A percentile compares a stretch with the other conserved stretches of the same genome.
phyloP scores from a whole-genome alignment of 2,113 vertebrate genomes.

The Callopanchax toddi region DNA sequence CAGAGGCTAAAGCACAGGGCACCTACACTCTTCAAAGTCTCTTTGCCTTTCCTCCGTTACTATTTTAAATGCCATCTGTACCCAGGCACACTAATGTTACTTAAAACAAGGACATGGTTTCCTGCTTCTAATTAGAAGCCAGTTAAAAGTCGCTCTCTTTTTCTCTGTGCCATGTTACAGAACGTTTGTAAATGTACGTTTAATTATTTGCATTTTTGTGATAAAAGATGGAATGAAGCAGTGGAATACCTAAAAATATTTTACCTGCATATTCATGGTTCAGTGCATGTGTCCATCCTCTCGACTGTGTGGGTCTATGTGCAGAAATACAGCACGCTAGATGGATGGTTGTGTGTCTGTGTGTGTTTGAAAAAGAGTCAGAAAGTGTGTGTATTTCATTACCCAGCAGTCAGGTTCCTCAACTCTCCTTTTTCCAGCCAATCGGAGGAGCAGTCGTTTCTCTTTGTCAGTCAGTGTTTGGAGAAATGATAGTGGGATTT shows the following conservation, averaged over 20 bases:
- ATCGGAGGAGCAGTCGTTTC: slow-evolving; percentile 64
- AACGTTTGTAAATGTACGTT: slow-evolving; percentile 45
- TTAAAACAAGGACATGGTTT: slow-evolving; percentile 72
- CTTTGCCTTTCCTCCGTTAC: slow-evolving; percentile 53
- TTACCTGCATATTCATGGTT: slow-evolving; percentile 15
- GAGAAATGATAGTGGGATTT: slow-evolving; percentile 69
- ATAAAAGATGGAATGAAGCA: slow-evolving; percentile 36
- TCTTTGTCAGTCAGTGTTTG: slow-evolving; percentile 66
- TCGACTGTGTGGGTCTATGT: slow-evolving; percentile 21
- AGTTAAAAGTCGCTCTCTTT: slow-evolving; percentile 47
- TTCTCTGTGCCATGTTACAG: slow-evolving; percentile 52
- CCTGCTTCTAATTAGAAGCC: slow-evolving; percentile 65
- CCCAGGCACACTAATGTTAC: slow-evolving; percentile 58
- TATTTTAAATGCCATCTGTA: slow-evolving; percentile 79
- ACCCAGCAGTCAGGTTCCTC: slow-evolving; percentile 55
- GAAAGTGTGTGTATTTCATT: slow-evolving; percentile 62
- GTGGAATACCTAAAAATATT: slow-evolving; percentile 21
- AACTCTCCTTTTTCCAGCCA: slow-evolving; percentile 49
- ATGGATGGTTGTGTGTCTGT: slow-evolving; percentile 20
- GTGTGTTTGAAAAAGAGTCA: slow-evolving; percentile 20
- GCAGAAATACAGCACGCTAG: slow-evolving; percentile 26
- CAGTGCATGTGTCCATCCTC: slow-evolving; percentile 15
- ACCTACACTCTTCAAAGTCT: slow-evolving; percentile 76
- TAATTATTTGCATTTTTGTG: slow-evolving; percentile 62
- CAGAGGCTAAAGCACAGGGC: slow-evolving; percentile 71